Evolutionary conservation across 2,888 invertebrate genomes (phyloP), one percentile per base, ranked within the genome.

Genomic region (Agrilus cyanescens): DNA sequence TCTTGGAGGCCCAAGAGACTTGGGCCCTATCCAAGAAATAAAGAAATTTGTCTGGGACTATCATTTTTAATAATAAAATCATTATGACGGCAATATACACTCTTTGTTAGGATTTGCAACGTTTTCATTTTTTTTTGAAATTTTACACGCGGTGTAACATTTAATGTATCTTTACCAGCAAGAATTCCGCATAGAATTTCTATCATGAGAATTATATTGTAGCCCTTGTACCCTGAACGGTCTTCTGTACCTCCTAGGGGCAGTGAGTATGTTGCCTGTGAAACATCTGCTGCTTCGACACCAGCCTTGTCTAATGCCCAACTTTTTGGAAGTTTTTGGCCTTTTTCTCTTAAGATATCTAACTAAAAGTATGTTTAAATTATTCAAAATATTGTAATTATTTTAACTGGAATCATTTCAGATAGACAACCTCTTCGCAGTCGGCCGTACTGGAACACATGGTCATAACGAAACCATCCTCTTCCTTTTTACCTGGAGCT

Each of bases 401-500:
- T 25, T 32, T 31, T 16, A 32, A 16, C 16, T 25, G 8, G 25
- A 1, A 34, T n/a, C 8, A 25, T 8, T 37, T 14, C 2, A 18
- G 10, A 14, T 38, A 38, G 18, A 25, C 35, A 41, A 82, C 84
- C 73, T 95, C 96, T 33, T 95, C 96, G 12, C 94, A 74, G 3
- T 95, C 90, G 0, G 91, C 94, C 0, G 89, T 80, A 0, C 93
- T 88, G 0, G 95, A 94, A 0, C 95, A 95, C 94, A 96, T 95
- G 61, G 96, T 95, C 44, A 96, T 67, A 6, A 89, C 76, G 63
- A 93, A 91, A 25, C 75, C 72, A 59, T 94, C 91, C 0, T 74
- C 75, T 12, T 77, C 67, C 4, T 70, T 67, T 25, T 10, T 10
- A 1, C 73, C 82, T 1, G 82, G 82, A 0, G 89, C 91, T 0